Evolutionary conservation across 2,113 vertebrate genomes (phyloP), one percentile per base, ranked within the genome.

Genomic region (Osmerus eperlanus): DNA sequence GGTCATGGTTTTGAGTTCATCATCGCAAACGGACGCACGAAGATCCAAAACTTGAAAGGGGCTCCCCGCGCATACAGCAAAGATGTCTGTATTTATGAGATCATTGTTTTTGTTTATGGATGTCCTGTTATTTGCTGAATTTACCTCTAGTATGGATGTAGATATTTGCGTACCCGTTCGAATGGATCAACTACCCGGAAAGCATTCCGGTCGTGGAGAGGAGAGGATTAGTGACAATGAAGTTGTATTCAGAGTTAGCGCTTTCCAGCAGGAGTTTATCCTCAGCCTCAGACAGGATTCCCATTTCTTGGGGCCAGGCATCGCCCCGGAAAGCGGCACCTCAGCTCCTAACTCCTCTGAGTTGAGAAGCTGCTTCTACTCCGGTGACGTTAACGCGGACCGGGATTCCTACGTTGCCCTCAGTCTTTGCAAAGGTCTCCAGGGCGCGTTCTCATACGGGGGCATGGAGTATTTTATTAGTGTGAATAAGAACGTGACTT

Each of bases 341-440:
- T 72, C 79, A 16, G 25, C 73, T 3, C 81, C 87, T 14, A 72
- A 81, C 56, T 72, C 71, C 4, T 80, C 83, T 23, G 74, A 72
- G 2, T 62, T 73, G 21, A 72, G 90, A 65, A 91, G 83, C 29
- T 99, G 97, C 78, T 99, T 98, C 84, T 98, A 95, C 68, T 95
- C 97, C 0, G 97, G 97, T 21, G 90, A 94, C 54, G 97, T 99
- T 72, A 97, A 99, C 84, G 80, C 88, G 0, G 95, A 98, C 19
- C 86, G 85, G 15, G 91, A 93, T 60, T 98, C 96, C 0, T 97
- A 96, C 74, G 96, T 93, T 0, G 96, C 95, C 1, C 74, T 98
- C 74, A 99, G 97, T 82, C 86, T 98, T 21, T 99, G 97, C 73
- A 91, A 92, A 65, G 95, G 97, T 70, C 87, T 99, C 14, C 91